Evolutionary conservation across 2,888 invertebrate species (phyloP), one percentile per base, ranked within the genome.

Genomic region (Loripinus fragilis): DNA sequence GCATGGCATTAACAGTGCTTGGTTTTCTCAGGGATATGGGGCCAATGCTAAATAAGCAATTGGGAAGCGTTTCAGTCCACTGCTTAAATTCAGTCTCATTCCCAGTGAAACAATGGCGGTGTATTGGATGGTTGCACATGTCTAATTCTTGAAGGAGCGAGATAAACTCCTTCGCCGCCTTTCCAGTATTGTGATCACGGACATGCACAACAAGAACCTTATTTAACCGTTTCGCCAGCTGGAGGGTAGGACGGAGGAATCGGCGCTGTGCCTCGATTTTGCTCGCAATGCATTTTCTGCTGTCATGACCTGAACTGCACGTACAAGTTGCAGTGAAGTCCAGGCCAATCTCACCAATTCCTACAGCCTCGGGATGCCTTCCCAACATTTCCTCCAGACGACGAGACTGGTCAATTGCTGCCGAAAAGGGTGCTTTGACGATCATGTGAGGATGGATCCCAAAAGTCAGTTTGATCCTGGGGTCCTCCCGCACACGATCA

Each of bases 391-490:
- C 20, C n/a, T 50, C 5, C 50, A 50, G 23, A n/a, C n/a, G n/a
- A n/a, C n/a, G n/a, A n/a, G n/a, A n/a, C 50, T 50, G 50, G 5
- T 20, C 50, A 50, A n/a, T 17, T 5, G n/a, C 5, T 20, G 50
- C 10, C n/a, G 10, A 15, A 17, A 50, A 25, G 2, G 8, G 20
- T 28, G 28, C 7, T 64, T 33, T 28, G 5, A 15, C 15, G 64
- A 64, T 64, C 64, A 50, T 50, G n/a, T 50, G 50, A 17, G 55
- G 55, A 17, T 55, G 55, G 55, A 55, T 28, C 3, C 55, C 23
- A 7, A 55, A 28, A 25, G 55, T 25, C 12, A 55, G 7, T 28
- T 28, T 55, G 10, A 55, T 12, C 55, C 55, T 55, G 17, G 55
- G 25, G 55, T 55, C 55, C 23, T 8, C 20, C 55, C 55, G 7